Evolutionary conservation across 37 sponge, comb jelly and placozoan genomes (phyloP).

Genomic region (Hormiphora californensis): DNA sequence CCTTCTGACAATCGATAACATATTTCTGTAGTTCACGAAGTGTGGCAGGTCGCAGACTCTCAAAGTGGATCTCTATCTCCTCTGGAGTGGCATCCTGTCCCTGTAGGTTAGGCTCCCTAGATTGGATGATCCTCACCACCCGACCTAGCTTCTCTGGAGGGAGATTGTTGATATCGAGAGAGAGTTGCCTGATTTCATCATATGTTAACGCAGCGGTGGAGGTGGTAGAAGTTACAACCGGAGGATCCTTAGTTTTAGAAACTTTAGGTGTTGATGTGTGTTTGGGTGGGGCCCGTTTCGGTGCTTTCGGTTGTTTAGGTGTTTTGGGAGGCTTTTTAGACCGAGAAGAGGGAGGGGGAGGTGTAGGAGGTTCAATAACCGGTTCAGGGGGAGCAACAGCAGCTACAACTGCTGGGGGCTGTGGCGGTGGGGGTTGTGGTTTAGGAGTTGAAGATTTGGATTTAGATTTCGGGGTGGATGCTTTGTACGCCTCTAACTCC

Average conservation of each 20-base stretch:
- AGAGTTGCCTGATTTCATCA: constrained; percentile 94
- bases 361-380: too few relatives aligned
- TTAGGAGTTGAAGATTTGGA: neutral
- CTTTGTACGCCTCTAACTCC: constrained; percentile 32
- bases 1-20: constrained; percentile 78
- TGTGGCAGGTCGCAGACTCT: constrained; percentile 87
- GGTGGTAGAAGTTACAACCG: constrained; percentile 36
- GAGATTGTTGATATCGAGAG: constrained; percentile 92
- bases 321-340: constrained; percentile 15
- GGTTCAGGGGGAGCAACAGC: too few relatives aligned
- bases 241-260: neutral
- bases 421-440: too few relatives aligned
- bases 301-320: constrained; percentile 4
- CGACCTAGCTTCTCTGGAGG: constrained; percentile 85
- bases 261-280: constrained; percentile 11
- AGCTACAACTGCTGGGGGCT: too few relatives aligned
- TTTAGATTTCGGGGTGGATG: neutral
- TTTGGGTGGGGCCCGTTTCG: constrained; percentile 13
- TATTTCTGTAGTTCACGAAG: constrained; percentile 89
- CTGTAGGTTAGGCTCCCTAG: constrained; percentile 66
- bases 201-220: constrained; percentile 76
- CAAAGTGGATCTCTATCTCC: constrained; percentile 99
- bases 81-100: constrained; percentile 91
- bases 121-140: constrained; percentile 95
- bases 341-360: too few relatives aligned